Evolutionary conservation across 2,888 invertebrate species (phyloP).

Genomic region (Macropis europaea): DNA sequence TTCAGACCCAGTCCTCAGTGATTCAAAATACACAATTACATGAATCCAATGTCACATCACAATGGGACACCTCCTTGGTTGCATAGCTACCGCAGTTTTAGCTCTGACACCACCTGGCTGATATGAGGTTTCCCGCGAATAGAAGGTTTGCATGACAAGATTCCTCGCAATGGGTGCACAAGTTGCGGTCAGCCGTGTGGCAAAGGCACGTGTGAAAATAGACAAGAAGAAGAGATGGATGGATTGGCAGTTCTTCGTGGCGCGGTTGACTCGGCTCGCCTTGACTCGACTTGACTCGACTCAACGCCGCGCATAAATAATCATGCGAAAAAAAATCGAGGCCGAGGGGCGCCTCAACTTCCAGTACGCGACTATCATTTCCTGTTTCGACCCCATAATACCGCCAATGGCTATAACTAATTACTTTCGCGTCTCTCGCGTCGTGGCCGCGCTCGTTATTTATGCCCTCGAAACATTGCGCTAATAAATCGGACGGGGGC

Average conservation of each 20-base stretch:
- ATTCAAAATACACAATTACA: no score
- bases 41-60: no score
- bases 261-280: background rate
- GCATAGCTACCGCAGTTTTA: no score
- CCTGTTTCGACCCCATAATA: slow-evolving; percentile 52
- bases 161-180: no score
- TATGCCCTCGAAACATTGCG: slow-evolving; percentile 43
- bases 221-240: background rate
- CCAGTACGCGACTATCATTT: slow-evolving; percentile 50
- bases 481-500: slow-evolving; percentile 43
- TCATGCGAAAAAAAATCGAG: slow-evolving; percentile 49
- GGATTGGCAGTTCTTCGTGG: background rate
- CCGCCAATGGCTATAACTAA: slow-evolving; percentile 48
- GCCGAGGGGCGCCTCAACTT: slow-evolving; percentile 26
- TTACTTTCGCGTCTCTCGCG: slow-evolving; percentile 42
- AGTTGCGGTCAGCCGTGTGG: no score
- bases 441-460: slow-evolving; percentile 38
- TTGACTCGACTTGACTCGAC: background rate
- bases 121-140: no score
- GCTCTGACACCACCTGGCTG: no score
- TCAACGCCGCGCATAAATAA: slow-evolving; percentile 50
- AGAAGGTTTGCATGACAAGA: no score
- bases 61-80: no score
- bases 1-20: no score
- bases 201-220: slow-evolving; percentile 30